Conservation (phyloP, 2,113 vertebrate species). For the Asarcornis scutulata region DNA sequence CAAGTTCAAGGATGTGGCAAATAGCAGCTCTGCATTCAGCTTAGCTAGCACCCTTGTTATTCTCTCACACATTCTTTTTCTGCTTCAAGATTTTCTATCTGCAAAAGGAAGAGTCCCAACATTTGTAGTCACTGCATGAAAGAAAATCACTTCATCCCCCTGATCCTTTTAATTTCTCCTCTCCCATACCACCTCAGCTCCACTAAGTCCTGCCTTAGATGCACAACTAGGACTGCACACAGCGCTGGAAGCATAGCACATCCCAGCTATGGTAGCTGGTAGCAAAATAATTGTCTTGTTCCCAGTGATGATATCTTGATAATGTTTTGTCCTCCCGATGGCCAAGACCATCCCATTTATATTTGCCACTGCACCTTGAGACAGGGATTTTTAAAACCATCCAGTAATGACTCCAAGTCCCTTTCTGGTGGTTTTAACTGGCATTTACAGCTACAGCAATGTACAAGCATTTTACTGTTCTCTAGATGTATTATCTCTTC, state of each 20-base stretch:
- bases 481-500: background rate
- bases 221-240: background rate
- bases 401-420: background rate
- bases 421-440: background rate
- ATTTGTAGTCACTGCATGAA: background rate
- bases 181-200: fast-evolving
- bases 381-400: background rate
- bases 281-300: background rate
- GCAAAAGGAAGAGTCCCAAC: background rate
- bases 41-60: background rate
- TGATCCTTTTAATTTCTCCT: background rate
- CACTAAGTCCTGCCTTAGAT: background rate
- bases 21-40: background rate
- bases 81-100: background rate
- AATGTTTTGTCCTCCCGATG: background rate
- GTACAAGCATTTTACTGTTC: background rate
- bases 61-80: background rate
- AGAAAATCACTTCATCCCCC: background rate
- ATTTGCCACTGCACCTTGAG: background rate
- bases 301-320: background rate
- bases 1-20: background rate
- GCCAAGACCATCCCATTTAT: background rate
- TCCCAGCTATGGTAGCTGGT: fast-evolving
- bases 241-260: background rate
- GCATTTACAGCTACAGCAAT: background rate